Evolutionary conservation across 2,888 invertebrate species (phyloP).

Genomic region (Lasiommata megera): DNA sequence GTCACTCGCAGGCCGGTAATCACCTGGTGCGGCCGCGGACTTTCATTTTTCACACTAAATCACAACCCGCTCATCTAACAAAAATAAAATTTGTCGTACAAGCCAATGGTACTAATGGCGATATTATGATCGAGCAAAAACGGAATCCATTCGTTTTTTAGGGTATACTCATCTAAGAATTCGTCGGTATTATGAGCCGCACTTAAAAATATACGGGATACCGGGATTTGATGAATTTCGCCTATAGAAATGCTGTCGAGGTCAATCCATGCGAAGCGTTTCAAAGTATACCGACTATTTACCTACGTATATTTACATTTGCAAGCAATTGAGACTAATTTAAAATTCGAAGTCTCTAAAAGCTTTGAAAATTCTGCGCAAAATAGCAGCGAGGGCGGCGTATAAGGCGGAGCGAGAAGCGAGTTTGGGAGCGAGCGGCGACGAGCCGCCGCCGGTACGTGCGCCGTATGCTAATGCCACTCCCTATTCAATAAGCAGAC

Average conservation of each 20-base stretch:
- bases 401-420: conserved; percentile 28
- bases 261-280: neutral
- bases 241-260: conserved; percentile 1
- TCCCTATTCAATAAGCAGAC: conserved; percentile 81
- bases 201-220: conserved; percentile 1
- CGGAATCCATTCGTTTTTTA: conserved; percentile 40
- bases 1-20: conserved; percentile 80
- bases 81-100: conserved; percentile 80
- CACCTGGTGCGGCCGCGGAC: conserved; percentile 77
- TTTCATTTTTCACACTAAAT: conserved; percentile 79
- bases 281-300: conserved; percentile 10
- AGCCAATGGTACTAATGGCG: conserved; percentile 76
- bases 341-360: conserved; percentile 31
- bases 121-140: conserved; percentile 68
- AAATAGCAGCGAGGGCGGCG: conserved; percentile 25
- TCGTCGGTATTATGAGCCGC: neutral
- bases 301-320: conserved; percentile 24
- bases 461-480: conserved; percentile 75
- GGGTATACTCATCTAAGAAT: neutral
- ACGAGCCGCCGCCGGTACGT: conserved; percentile 64
- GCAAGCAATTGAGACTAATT: conserved; percentile 27
- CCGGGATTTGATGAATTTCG: neutral
- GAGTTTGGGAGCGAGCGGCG: conserved; percentile 28
- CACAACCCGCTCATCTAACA: conserved; percentile 78
- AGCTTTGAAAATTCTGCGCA: conserved; percentile 28